These are phyloP conservation scores for Limnephilus rhombicus DNA, from an alignment of 2,888 invertebrate genomes.

Conservation along the genomic window DNA sequence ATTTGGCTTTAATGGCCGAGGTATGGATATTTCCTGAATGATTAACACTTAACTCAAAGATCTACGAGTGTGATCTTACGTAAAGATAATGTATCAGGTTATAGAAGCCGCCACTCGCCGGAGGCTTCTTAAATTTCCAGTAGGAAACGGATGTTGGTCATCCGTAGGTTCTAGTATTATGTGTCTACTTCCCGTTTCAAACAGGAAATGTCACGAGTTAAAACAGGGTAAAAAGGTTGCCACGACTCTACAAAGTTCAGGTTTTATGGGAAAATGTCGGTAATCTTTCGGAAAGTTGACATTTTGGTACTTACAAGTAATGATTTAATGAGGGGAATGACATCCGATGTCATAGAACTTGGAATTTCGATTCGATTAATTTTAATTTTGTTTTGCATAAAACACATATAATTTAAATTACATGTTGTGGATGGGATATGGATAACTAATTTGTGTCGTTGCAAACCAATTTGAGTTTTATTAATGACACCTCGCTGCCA, in stretches of 20 bases:
- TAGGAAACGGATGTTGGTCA: constrained; percentile 1
- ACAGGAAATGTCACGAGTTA: neutral
- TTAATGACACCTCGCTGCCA: no score
- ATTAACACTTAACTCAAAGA: neutral
- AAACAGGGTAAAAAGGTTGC: neutral
- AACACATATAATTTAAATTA: no score
- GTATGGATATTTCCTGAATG: neutral
- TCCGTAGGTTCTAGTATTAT: neutral
- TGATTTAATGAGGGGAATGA: neutral
- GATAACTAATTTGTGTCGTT: no score
- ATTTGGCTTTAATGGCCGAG: neutral
- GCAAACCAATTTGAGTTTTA: no score
- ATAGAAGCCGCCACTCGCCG: neutral
- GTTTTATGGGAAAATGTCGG: neutral
- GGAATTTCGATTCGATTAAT: no score
- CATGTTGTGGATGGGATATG: no score
- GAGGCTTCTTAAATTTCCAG: neutral
- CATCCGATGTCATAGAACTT: neutral
- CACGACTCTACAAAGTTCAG: neutral
- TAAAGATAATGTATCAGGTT: neutral
- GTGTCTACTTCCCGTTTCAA: neutral
- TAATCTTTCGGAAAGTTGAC: neutral
- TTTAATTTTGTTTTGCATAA: no score
- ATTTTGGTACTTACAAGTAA: neutral
- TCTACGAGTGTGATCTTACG: neutral